These are phyloP conservation scores for Drosophila atripex DNA, from an alignment of 2,888 invertebrate species.

Conservation along the genomic window DNA sequence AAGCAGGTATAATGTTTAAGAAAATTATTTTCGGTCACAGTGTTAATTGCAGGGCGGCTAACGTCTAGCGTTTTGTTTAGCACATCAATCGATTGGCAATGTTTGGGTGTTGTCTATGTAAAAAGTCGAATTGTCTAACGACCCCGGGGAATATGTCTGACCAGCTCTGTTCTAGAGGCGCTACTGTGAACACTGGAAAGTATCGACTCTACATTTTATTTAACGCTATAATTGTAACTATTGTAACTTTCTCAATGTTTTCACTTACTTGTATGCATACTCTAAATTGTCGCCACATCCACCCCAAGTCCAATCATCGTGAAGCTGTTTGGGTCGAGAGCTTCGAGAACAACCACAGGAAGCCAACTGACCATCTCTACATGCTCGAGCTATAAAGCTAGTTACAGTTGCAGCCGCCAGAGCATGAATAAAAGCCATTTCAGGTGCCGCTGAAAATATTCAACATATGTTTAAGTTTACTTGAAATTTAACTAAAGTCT, in stretches of 20 bases:
- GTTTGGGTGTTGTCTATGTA: no score
- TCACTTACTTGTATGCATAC: slow-evolving; percentile 95
- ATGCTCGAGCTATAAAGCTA: slow-evolving; percentile 94
- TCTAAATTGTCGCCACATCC: slow-evolving; percentile 99
- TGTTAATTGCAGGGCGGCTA: no score
- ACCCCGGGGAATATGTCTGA: no score
- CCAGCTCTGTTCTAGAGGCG: no score
- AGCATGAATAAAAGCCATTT: slow-evolving; percentile 96
- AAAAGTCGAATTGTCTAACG: no score
- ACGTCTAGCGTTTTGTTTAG: no score
- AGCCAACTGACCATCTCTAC: slow-evolving; percentile 94
- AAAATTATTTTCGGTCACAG: no score
- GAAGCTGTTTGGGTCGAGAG: slow-evolving; percentile 91
- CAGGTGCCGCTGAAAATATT: slow-evolving; percentile 88
- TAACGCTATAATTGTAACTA: no score
- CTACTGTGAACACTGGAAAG: no score
- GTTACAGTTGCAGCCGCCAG: slow-evolving; percentile 95
- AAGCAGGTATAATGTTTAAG: no score
- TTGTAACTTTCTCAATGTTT: neutral
- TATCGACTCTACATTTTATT: no score
- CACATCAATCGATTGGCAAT: no score
- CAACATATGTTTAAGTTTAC: neutral
- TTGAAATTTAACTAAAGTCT: neutral
- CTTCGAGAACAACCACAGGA: slow-evolving; percentile 96
- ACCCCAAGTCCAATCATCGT: slow-evolving; percentile 98